Evolutionary conservation across 1,140 invertebrate species (phyloP).

Genomic region (Bombus ignitus): DNA sequence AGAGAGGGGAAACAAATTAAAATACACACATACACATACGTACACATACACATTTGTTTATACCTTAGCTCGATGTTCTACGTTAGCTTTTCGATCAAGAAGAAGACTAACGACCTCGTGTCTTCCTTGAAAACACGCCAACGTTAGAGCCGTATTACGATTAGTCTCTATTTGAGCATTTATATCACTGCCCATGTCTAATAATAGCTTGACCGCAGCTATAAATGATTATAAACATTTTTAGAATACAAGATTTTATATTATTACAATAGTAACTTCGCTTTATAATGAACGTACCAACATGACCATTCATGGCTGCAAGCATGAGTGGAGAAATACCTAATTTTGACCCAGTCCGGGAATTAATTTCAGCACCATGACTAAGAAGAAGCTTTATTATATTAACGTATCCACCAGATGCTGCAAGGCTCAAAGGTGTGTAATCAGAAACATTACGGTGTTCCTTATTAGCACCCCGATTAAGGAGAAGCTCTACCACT

Average conservation of each 20-base stretch:
- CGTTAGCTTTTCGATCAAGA: slow-evolving; percentile 98
- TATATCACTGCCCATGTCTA: slow-evolving; percentile 99
- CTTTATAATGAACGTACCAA: slow-evolving; percentile 79
- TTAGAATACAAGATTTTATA: neutral
- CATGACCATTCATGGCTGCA: slow-evolving; percentile 99
- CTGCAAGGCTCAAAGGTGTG: slow-evolving; percentile 98
- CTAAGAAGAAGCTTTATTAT: slow-evolving; percentile 97
- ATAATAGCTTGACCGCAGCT: slow-evolving; percentile 92
- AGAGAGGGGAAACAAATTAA: neutral
- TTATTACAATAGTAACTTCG: slow-evolving; percentile 6
- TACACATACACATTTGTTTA: slow-evolving; percentile 1
- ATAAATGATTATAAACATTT: slow-evolving; percentile 46
- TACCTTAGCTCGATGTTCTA: slow-evolving; percentile 98
- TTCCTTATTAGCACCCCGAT: slow-evolving; percentile 97
- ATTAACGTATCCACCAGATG: slow-evolving; percentile 99
- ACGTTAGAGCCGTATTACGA: slow-evolving; percentile 98
- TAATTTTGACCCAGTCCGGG: slow-evolving; percentile 97
- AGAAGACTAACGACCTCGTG: slow-evolving; percentile 98
- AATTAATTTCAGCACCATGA: slow-evolving; percentile 98
- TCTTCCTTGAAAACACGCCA: slow-evolving; percentile 99
- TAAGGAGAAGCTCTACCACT: slow-evolving; percentile 96
- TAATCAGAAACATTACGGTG: slow-evolving; percentile 99
- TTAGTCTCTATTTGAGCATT: slow-evolving; percentile 99
- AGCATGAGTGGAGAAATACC: slow-evolving; percentile 99
- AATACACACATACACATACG: neutral